Evolutionary conservation across 2,113 vertebrate genomes (phyloP).

Genomic region (Electrona antarctica): DNA sequence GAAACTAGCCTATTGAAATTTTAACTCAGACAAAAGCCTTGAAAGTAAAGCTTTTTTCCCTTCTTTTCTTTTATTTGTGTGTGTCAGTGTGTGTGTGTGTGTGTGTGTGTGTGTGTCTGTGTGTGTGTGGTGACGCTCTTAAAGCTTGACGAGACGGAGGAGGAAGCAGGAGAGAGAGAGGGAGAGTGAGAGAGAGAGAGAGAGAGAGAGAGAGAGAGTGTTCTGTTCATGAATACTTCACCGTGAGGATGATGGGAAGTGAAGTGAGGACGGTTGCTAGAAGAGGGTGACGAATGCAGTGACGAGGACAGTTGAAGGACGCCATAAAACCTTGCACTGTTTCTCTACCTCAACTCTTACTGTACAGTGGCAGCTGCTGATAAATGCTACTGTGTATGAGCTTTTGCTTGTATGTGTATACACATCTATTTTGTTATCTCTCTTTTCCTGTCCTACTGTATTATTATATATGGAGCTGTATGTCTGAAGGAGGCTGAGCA

Average conservation of each 20-base stretch:
- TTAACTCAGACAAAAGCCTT: constrained; percentile 70
- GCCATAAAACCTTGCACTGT: too few relatives aligned
- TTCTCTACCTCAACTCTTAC: too few relatives aligned
- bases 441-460: too few relatives aligned
- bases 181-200: neutral
- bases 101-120: neutral
- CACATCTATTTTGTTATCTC: too few relatives aligned
- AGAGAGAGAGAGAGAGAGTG: constrained; percentile 22
- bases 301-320: neutral
- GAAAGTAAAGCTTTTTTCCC: constrained; percentile 7
- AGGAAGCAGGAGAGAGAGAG: neutral
- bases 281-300: constrained; percentile 6
- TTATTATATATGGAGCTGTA: too few relatives aligned
- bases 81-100: neutral
- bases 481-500: too few relatives aligned
- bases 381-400: neutral
- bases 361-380: neutral
- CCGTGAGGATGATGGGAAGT: constrained; percentile 40
- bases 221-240: constrained; percentile 57
- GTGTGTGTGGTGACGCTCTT: neutral
- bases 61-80: neutral
- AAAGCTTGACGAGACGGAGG: neutral
- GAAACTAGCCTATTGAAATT: constrained; percentile 71
- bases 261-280: constrained; percentile 10
- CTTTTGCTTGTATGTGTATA: too few relatives aligned